Evolutionary conservation across 1,140 invertebrate species (phyloP).

Genomic region (Drosophila tani): DNA sequence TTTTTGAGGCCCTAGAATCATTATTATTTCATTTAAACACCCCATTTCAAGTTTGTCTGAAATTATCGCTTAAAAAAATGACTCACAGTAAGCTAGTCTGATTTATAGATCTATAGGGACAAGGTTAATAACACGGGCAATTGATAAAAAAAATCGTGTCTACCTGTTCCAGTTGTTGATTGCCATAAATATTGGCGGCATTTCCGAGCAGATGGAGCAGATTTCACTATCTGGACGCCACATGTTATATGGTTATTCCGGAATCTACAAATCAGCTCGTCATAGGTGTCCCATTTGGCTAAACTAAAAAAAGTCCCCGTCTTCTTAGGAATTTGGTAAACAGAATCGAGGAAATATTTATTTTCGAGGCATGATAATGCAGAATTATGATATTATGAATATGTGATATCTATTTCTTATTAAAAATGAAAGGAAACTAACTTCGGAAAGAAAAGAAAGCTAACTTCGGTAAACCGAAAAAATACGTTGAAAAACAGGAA

Average conservation of each 20-base stretch:
- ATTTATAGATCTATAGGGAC: slow-evolving; percentile 12
- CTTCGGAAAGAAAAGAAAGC: no score
- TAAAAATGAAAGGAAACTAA: no score
- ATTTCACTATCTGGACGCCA: slow-evolving; percentile 19
- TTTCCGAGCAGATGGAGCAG: slow-evolving; percentile 30
- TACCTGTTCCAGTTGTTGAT: slow-evolving; percentile 43
- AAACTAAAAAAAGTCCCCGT: neutral
- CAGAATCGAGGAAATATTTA: neutral
- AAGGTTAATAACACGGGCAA: slow-evolving; percentile 2
- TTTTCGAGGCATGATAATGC: neutral
- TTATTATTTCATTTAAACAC: neutral
- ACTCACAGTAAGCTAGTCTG: slow-evolving; percentile 9
- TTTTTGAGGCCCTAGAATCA: neutral
- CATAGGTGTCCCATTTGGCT: neutral
- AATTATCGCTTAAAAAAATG: neutral
- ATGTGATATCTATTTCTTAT: no score
- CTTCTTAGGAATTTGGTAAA: neutral
- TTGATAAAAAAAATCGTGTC: slow-evolving; percentile 31
- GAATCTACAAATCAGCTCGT: slow-evolving; percentile 6
- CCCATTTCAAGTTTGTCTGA: neutral
- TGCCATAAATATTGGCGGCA: slow-evolving; percentile 32
- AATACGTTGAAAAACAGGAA: no score
- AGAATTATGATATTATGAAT: no score
- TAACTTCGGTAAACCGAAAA: no score
- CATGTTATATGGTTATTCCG: slow-evolving; percentile 28